A percentile compares a stretch with the other conserved stretches of the same genome.
phyloP scores from a whole-genome alignment of 2,113 vertebrate species.

The Ascaphus truei region DNA sequence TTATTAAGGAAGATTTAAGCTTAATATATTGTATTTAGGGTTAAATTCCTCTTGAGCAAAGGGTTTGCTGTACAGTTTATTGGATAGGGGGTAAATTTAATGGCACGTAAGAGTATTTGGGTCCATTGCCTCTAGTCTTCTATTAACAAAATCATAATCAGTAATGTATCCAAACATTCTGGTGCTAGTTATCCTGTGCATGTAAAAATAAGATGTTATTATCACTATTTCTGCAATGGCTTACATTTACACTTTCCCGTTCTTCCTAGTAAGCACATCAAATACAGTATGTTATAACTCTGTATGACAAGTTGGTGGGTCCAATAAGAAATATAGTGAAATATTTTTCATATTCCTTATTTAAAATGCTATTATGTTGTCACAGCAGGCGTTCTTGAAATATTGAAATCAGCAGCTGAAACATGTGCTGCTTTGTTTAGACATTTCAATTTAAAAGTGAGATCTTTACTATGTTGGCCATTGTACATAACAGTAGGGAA shows the following conservation, averaged over 20 bases:
- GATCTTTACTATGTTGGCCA: background rate
- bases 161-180: too few relatives aligned
- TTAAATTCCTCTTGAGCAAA: too few relatives aligned
- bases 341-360: background rate
- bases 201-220: too few relatives aligned
- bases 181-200: too few relatives aligned
- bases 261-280: background rate
- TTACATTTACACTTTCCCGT: background rate
- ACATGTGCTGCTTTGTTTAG: background rate
- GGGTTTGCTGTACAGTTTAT: too few relatives aligned
- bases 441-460: background rate
- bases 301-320: background rate
- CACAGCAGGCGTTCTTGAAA: background rate
- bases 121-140: too few relatives aligned
- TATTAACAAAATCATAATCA: too few relatives aligned
- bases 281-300: background rate
- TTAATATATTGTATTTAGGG: too few relatives aligned
- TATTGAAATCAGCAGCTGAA: background rate
- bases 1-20: too few relatives aligned
- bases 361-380: conserved; percentile 6
- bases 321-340: conserved; percentile 5
- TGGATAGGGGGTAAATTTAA: too few relatives aligned
- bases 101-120: too few relatives aligned
- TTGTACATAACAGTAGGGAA: background rate
- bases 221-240: too few relatives aligned